A percentile compares a stretch with the other conserved stretches of the same genome.
Conservation (phyloP, 2,113 vertebrate genomes). For the Larimichthys crocea region DNA sequence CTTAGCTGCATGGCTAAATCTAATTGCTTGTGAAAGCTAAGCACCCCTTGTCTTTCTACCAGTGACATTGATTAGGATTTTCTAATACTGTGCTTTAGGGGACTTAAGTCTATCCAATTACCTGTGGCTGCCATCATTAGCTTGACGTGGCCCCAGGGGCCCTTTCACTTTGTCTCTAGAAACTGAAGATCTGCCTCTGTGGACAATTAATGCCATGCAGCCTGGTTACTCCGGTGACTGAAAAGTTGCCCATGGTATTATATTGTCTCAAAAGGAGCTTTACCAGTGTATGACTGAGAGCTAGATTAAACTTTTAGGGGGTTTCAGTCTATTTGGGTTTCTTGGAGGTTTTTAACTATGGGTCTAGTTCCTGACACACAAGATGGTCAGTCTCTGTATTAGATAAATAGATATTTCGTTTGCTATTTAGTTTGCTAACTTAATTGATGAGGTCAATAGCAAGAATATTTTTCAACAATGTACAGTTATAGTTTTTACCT, state of each 20-base stretch:
- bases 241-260: conserved; percentile 29
- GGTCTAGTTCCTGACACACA: background rate
- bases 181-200: conserved; percentile 59
- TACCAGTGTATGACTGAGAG: conserved; percentile 14
- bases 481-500: too few species aligned
- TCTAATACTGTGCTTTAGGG: conserved; percentile 73
- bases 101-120: conserved; percentile 81
- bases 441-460: background rate
- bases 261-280: conserved; percentile 33
- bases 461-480: background rate
- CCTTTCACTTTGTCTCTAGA: conserved; percentile 63
- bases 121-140: conserved; percentile 75
- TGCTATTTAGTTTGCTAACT: background rate
- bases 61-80: conserved; percentile 81
- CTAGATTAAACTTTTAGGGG: background rate
- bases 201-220: conserved; percentile 54
- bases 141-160: conserved; percentile 62
- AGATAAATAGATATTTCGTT: background rate
- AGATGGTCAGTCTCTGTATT: background rate
- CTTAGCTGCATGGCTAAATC: conserved; percentile 61
- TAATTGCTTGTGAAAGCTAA: conserved; percentile 78
- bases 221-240: conserved; percentile 39
- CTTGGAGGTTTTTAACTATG: background rate
- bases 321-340: background rate
- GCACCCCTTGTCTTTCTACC: conserved; percentile 66